Conservation (phyloP, 2,888 invertebrate species). For the Chymomyza fuscimana region DNA sequence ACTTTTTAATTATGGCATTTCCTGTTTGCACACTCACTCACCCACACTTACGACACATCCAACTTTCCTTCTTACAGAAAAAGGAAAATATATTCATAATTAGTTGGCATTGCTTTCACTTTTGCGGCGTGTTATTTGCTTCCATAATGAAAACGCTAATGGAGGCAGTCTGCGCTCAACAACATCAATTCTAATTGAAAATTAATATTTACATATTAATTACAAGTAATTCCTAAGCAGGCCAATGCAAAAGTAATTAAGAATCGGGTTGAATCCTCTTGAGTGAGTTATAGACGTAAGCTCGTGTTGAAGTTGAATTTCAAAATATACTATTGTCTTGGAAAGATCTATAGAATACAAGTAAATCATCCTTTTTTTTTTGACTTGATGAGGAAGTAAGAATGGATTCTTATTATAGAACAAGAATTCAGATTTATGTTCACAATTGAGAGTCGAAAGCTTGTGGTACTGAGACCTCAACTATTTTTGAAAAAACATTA, state of each 20-base stretch:
- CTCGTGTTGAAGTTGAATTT: too few relatives aligned
- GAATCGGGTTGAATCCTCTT: neutral
- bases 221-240: slow-evolving; percentile 41
- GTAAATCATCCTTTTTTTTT: too few relatives aligned
- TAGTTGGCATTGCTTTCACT: slow-evolving; percentile 2
- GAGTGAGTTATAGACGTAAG: neutral
- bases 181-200: slow-evolving; percentile 47
- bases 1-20: slow-evolving; percentile 14
- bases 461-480: too few relatives aligned
- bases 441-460: too few relatives aligned
- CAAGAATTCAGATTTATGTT: too few relatives aligned
- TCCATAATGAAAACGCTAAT: slow-evolving; percentile 28
- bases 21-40: neutral
- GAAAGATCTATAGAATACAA: too few relatives aligned
- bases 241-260: slow-evolving; percentile 14
- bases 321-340: too few relatives aligned
- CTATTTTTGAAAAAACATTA: too few relatives aligned
- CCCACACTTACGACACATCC: too few relatives aligned
- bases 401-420: too few relatives aligned
- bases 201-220: slow-evolving; percentile 49
- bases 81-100: neutral
- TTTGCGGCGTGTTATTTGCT: neutral
- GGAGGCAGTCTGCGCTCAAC: neutral
- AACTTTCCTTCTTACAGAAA: neutral
- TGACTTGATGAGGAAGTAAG: too few relatives aligned